These are phyloP conservation scores for Centruroides vittatus DNA, from an alignment of 1,140 invertebrate species.

Conservation along the genomic window DNA sequence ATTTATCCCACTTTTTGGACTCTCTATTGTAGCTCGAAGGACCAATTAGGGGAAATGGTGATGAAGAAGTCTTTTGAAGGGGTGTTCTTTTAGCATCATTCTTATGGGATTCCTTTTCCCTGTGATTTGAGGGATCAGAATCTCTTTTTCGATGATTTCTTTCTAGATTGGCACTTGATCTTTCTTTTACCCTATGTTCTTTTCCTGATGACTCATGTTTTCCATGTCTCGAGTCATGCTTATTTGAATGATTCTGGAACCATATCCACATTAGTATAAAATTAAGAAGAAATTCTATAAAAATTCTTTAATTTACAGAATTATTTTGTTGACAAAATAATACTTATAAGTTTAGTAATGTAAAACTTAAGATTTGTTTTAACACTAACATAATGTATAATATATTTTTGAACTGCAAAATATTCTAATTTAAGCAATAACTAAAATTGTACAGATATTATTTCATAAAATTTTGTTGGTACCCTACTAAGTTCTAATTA, in stretches of 20 bases:
- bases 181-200: conserved; percentile 8
- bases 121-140: conserved; percentile 10
- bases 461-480: no score
- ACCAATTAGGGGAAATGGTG: conserved; percentile 15
- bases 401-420: no score
- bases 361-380: no score
- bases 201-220: conserved; percentile 1
- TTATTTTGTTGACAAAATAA: no score
- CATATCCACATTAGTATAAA: not conserved
- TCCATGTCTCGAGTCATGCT: conserved; percentile 7
- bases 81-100: conserved; percentile 24
- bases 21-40: conserved; percentile 14
- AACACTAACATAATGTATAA: no score
- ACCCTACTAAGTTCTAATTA: no score
- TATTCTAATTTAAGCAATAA: no score
- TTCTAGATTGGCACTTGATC: conserved; percentile 13
- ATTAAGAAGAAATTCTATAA: no score
- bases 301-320: no score
- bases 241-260: conserved; percentile 15
- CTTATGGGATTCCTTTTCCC: conserved; percentile 9
- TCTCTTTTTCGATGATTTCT: conserved; percentile 13
- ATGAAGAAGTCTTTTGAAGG: conserved; percentile 20
- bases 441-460: no score
- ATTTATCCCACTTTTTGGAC: conserved; percentile 13
- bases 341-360: no score